Base-by-base conservation (phyloP, 2,113 vertebrate genomes). In the Channa argus region DNA sequence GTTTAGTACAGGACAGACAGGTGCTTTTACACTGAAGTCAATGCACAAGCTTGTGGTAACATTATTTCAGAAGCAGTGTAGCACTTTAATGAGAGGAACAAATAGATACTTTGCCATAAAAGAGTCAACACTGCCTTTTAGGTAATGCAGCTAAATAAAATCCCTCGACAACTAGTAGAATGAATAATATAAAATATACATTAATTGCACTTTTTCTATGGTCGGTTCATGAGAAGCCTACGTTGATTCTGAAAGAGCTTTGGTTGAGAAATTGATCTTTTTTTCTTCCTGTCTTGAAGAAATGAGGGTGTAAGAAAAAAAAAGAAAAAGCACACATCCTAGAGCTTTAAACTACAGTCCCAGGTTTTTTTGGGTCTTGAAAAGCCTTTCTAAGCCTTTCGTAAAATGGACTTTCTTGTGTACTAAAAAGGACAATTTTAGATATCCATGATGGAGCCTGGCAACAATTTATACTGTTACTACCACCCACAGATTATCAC, bases 401-500 rank as follows among this genome's bases (percentile, higher is more conserved):
- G 10, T 39, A 38, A 38, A 64, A 67, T 6, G 15, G 5, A 54
- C 47, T 41, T 45, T 56, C 62, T 68, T 11, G 8, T 15, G 2
- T 7, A 7, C 5, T 56, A 58, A 11, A 55, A 62, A 15, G 37
- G 44, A 44, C 4, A 8, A 53, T 51, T 63, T 54, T 34, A 34
- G 52, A 71, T 49, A 51, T 38, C 59, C 44, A 39, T 44, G 52
- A 13, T 53, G 56, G 46, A 59, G 72, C 67, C 41, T 74, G 69
- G 63, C 46, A 83, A 82, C 72, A 82, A 69, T 71, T 39, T 60
- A 12, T 65, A 69, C 44, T 47, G 65, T 63, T 76, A 37, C 54
- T 55, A 74, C 56, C 64, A 51, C 73, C 74, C 58, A 74, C 84
- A 53, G 55, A 66, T 56, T 61, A 80, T 74, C 71, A 44, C 82